phyloP scores from a whole-genome alignment of 2,797 vertebrate genomes.

The Alcedo quadribrachys region DNA sequence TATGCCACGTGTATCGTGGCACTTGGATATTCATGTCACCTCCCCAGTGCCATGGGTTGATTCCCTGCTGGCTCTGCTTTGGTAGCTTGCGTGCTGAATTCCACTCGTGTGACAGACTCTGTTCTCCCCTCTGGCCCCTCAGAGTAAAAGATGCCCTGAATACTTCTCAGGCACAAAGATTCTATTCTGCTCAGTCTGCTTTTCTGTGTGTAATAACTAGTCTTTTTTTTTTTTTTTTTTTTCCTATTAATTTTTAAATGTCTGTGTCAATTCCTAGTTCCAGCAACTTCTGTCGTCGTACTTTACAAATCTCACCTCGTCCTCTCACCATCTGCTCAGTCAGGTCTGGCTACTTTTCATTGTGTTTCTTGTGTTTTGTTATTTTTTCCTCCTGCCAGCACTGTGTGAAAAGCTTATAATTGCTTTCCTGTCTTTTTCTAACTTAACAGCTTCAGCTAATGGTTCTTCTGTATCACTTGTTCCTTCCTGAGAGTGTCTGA shows the following conservation, averaged over 20 bases:
- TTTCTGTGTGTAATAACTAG: neutral
- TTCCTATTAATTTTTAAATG: neutral
- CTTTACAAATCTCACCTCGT: neutral
- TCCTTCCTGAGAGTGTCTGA: neutral
- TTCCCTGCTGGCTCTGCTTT: neutral
- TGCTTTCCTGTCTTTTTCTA: neutral
- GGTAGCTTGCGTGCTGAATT: neutral
- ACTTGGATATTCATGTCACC: accelerated
- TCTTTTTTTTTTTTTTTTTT: neutral
- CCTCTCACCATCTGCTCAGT: neutral
- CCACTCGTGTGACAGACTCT: neutral
- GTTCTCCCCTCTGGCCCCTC: neutral
- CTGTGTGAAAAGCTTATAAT: neutral
- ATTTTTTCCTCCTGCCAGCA: accelerated
- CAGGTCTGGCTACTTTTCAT: neutral
- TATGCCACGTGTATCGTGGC: accelerated
- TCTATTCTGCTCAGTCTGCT: neutral
- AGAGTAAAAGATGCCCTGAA: neutral
- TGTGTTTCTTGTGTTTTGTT: neutral
- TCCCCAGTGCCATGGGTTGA: accelerated
- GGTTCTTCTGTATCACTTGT: neutral
- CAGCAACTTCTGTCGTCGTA: neutral
- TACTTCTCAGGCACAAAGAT: neutral
- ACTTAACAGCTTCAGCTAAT: neutral
- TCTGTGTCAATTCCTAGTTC: neutral